Evolutionary conservation across 1,140 invertebrate genomes (phyloP), one percentile per base, ranked within the genome.

Genomic region (Oreohelix idahoensis): DNA sequence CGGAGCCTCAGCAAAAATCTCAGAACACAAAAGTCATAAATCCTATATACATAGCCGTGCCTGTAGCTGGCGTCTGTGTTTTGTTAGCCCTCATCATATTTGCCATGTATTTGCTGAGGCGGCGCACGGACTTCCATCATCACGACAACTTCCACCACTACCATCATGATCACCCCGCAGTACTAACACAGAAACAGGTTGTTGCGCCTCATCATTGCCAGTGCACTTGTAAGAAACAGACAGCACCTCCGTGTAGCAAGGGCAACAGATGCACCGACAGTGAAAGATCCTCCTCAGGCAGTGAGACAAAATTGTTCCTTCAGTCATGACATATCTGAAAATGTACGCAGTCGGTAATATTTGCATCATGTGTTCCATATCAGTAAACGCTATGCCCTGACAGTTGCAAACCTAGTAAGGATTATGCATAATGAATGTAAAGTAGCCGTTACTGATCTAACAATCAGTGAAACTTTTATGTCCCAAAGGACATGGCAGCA

Each of bases 21-120:
- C 83, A 83, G n/a, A 76, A 51, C 39, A 83, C 81, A 36, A 84
- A 84, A 66, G 86, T 88, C 69, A 88, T 90, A 38, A 92, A 92
- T 83, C 91, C 91, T 15, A 90, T 92, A 32, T 92, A 91, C 86
- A 90, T 92, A 71, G 91, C 89, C 15, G 91, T 92, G 36, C 91
- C 91, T 10, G 88, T 91, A 26, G 91, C 89, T 2, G 91, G 91
- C 20, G 88, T 91, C 1, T 91, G 90, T 86, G 90, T 91, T 49
- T 85, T 92, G 20, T 84, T 92, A 45, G 91, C 90, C 13, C 83
- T 92, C 29, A 87, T 91, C 58, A 90, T 92, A 79, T 92, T 92
- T 82, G 90, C 91, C 74, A 90, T 92, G 89, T 92, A 92, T 82
- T 81, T 92, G 45, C 81, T 92, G 32, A 73, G 89, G n/a, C 81